Conservation (phyloP, 2,797 vertebrate species). For the Pristis pectinata region DNA sequence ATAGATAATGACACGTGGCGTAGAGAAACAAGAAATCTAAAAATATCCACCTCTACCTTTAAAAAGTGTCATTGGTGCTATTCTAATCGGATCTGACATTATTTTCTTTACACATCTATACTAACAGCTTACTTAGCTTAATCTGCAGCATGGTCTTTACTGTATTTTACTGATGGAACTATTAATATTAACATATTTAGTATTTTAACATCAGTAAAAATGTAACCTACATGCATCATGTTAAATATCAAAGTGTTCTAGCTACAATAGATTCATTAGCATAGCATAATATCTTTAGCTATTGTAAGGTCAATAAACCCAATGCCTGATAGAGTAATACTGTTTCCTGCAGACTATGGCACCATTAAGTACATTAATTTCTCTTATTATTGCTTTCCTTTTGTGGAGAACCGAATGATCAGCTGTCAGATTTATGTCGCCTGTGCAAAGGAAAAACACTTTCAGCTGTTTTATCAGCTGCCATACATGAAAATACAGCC, state of each 20-base stretch:
- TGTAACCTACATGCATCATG: not conserved
- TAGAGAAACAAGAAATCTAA: not conserved
- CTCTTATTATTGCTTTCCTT: slow-evolving; percentile 8
- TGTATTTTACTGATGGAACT: slow-evolving; percentile 9
- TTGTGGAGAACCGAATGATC: slow-evolving; percentile 26
- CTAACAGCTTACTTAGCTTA: slow-evolving; percentile 30
- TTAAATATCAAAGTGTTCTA: slow-evolving; percentile 23
- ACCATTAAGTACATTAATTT: slow-evolving; percentile 12
- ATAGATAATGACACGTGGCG: not conserved
- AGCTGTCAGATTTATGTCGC: slow-evolving; percentile 13
- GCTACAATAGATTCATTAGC: slow-evolving; percentile 18
- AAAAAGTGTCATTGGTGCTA: not conserved
- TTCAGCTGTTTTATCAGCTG: slow-evolving; percentile 33
- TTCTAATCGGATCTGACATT: slow-evolving; percentile 14
- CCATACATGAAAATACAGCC: slow-evolving; percentile 19
- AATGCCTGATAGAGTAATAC: not conserved
- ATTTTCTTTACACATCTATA: slow-evolving; percentile 13
- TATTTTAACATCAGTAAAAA: slow-evolving; percentile 23
- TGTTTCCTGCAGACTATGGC: not conserved
- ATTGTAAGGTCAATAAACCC: slow-evolving; percentile 27
- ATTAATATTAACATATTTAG: slow-evolving; percentile 27
- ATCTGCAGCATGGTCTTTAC: slow-evolving; percentile 23
- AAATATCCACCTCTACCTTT: not conserved
- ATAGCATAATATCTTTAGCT: slow-evolving; percentile 25
- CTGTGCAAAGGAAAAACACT: not conserved